Base-by-base conservation (phyloP, 2,113 vertebrate genomes). In the Dicaeum eximium region DNA sequence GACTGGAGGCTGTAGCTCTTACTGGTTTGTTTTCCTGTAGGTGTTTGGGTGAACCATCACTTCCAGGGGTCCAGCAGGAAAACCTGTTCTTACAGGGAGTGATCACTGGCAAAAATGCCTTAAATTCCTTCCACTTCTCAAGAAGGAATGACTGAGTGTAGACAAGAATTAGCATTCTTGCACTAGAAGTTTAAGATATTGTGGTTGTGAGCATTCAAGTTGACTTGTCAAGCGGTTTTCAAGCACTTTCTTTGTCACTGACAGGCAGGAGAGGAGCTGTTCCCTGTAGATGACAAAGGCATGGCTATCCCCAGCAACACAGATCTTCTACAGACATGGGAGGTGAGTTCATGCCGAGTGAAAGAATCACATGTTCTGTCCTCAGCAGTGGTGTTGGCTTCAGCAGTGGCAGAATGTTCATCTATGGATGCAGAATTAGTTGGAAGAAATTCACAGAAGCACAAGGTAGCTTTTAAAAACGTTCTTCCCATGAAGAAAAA, bases 261-360 rank as follows among this genome's bases (percentile, higher is more conserved):
- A 2, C 96, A 99, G 99, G 78, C 98, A 48, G 99, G 99, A 19
- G 50, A 92, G 7, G 98, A 98, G 0, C 44, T 97, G 16, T 98
- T 99, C 60, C 99, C 99, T 1, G 0, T 95, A 69, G 98, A 99
- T 94, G 97, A 97, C 19, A 91, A 97, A 22, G 99, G 98, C 70
- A 91, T 97, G 24, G 42, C 93, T 1, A 96, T 99, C 33, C 70
- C 71, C 60, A 98, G 98, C 75, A 77, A 97, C 42, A 98, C 98
- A 1, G 47, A 88, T 65, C 98, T 99, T 94, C 44, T 99, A 62
- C 98, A 99, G 13, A 99, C 99, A 0, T 99, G 99, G 99, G 98
- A 98, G 98, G 99, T 99, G 93, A 80, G 47, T 54, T 67, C 23
- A 80, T n/a, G 31, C 19, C 56, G n/a, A n/a, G n/a, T n/a, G n/a